Base-by-base conservation (phyloP, 2,113 vertebrate species). In the Physeter macrocephalus region DNA sequence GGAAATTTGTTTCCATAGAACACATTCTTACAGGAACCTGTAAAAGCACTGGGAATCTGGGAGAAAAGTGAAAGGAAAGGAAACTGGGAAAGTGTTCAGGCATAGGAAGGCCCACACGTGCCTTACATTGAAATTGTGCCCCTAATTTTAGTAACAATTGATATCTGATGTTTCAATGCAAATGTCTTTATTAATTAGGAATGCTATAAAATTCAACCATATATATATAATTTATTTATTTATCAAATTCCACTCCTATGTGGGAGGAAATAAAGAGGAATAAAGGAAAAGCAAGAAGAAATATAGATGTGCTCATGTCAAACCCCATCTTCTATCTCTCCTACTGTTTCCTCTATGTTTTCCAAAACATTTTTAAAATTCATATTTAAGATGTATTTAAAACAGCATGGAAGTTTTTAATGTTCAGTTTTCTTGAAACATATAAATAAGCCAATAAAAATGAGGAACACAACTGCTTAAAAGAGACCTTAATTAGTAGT, bases 111-210 rank as follows among this genome's bases (percentile, higher is more conserved):
- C 11, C 52, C 1, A 20, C 12, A 0, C 39, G 3, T 25, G 2
- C 0, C 6, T 59, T 31, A 43, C 2, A n/a, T 31, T 15, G 31
- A 85, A 27, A 75, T 41, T 8, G 2, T 52, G 17, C 25, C 11
- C 75, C 21, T 12, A 52, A 27, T 72, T 49, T 94, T 39, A 43
- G 29, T n/a, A 17, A 12, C 2, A 29, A 9, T 2, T 61, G 23
- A 31, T 36, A 46, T 21, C 5, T 67, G 21, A 80, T 61, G 31
- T 81, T 84, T 91, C 17, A 31, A 17, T 62, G 29, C 27, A 49
- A 92, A 69, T 11, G 9, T 12, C 23, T 81, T 54, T 90, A n/a
- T 75, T 81, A 62, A 94, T 80, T 80, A 66, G n/a, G 25, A 11
- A 31, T 43, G 9, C 1, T 67, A 13, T 80, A 71, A 74, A 86